Percentiles rank a stretch among this genome's conserved stretches.
Evolutionary conservation across 2,888 invertebrate species (phyloP).

Genomic region (Mimumesa dahlbomi): DNA sequence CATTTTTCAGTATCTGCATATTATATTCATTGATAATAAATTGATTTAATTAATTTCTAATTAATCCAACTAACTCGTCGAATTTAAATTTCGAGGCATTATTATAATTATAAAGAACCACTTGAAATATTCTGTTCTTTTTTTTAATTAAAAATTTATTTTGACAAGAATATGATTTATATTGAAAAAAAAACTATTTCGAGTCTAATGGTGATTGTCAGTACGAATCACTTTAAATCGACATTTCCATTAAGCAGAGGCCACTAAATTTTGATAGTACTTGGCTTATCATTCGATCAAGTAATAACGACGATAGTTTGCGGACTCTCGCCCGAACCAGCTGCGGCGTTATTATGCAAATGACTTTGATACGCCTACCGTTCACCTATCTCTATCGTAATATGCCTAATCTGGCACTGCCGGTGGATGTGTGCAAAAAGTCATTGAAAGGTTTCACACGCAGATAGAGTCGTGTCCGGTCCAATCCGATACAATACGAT

Average conservation of each 20-base stretch:
- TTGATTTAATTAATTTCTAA: too few relatives aligned
- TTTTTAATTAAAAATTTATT: too few relatives aligned
- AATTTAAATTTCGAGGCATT: too few relatives aligned
- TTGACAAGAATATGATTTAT: too few relatives aligned
- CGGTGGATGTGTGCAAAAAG: conserved; percentile 50
- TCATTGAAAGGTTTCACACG: conserved; percentile 36
- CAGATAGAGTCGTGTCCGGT: conserved; percentile 15
- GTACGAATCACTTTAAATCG: conserved; percentile 23
- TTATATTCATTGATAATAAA: too few relatives aligned
- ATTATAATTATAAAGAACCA: too few relatives aligned
- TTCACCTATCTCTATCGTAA: conserved; percentile 55
- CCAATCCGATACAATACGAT: not conserved
- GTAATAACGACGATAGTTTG: conserved; percentile 35
- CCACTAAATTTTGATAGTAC: conserved; percentile 42
- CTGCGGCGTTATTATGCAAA: conserved; percentile 56
- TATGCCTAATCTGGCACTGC: conserved; percentile 49
- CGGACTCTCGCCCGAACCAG: conserved; percentile 38
- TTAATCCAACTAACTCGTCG: too few relatives aligned
- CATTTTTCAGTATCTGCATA: too few relatives aligned
- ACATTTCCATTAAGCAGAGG: conserved; percentile 24
- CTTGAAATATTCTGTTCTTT: too few relatives aligned
- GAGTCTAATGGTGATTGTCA: conserved; percentile 3
- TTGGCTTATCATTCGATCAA: conserved; percentile 44
- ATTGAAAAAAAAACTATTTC: too few relatives aligned
- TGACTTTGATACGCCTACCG: conserved; percentile 46